Percentiles rank a stretch among this genome's conserved stretches.
Evolutionary conservation across 1,140 invertebrate species (phyloP).

Genomic region (Bombus turneri): DNA sequence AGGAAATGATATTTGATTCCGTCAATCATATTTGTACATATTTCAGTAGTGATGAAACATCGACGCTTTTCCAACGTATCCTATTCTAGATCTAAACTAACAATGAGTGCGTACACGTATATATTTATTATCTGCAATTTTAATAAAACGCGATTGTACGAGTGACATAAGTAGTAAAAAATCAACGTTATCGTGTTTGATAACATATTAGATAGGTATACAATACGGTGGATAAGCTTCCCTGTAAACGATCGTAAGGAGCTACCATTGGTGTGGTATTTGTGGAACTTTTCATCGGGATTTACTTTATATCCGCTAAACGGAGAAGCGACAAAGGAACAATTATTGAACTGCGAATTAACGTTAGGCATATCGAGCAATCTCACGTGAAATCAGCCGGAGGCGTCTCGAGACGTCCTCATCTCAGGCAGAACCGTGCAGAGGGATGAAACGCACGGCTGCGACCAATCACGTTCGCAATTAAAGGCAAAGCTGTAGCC

Average conservation of each 20-base stretch:
- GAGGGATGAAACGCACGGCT: constrained; percentile 61
- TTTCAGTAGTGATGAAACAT: not conserved
- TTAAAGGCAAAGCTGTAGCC: constrained; percentile 70
- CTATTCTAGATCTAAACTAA: no score
- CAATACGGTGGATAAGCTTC: not conserved
- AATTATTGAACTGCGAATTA: constrained; percentile 53
- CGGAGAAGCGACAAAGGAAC: constrained; percentile 32
- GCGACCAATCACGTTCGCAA: constrained; percentile 73
- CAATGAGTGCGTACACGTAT: no score
- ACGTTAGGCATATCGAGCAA: constrained; percentile 57
- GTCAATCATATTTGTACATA: not conserved
- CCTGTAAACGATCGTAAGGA: not conserved
- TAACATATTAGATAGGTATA: not conserved
- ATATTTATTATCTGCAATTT: no score
- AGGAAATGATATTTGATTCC: not conserved
- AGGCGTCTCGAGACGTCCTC: constrained; percentile 57
- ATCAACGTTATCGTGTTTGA: not conserved
- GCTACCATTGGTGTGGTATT: not conserved
- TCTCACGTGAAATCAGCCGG: constrained; percentile 50
- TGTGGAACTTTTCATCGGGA: constrained; percentile 15
- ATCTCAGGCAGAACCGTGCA: constrained; percentile 54
- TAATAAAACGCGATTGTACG: no score
- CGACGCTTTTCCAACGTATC: not conserved
- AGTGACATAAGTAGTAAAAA: not conserved
- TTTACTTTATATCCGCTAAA: not conserved